Evolutionary conservation across 64 coral and sea anemone species (phyloP).

Genomic region (Montipora foliosa): DNA sequence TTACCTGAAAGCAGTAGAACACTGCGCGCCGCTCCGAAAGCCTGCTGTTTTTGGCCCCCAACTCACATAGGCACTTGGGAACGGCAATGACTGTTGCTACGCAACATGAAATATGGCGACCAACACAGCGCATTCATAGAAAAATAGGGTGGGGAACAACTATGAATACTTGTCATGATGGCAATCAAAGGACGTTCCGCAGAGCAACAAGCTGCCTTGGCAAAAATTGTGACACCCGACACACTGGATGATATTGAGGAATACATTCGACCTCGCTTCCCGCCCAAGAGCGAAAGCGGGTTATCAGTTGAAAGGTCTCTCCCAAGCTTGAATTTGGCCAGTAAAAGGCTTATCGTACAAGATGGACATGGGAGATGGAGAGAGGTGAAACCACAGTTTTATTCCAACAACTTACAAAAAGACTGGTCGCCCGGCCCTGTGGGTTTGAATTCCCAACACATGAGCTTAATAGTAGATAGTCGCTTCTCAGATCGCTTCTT

Average conservation of each 20-base stretch:
- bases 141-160: background rate
- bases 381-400: conserved; percentile 64
- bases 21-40: too few relatives aligned
- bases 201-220: conserved; percentile 66
- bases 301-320: background rate
- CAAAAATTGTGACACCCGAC: conserved; percentile 80
- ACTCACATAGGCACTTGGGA: background rate
- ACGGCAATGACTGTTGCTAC: background rate
- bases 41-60: background rate
- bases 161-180: background rate
- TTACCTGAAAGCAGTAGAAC: too few relatives aligned
- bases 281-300: conserved; percentile 1
- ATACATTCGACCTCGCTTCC: conserved; percentile 81
- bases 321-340: conserved; percentile 1
- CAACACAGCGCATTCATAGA: background rate
- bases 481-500: background rate
- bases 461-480: background rate
- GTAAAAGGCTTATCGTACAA: conserved; percentile 76
- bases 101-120: background rate
- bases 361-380: conserved; percentile 95
- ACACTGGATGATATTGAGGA: conserved; percentile 87
- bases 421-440: background rate
- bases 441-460: background rate
- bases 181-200: conserved; percentile 25
- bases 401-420: conserved; percentile 5